Evolutionary conservation across 2,797 vertebrate genomes (phyloP).

Genomic region (Phataginus tetradactyla): DNA sequence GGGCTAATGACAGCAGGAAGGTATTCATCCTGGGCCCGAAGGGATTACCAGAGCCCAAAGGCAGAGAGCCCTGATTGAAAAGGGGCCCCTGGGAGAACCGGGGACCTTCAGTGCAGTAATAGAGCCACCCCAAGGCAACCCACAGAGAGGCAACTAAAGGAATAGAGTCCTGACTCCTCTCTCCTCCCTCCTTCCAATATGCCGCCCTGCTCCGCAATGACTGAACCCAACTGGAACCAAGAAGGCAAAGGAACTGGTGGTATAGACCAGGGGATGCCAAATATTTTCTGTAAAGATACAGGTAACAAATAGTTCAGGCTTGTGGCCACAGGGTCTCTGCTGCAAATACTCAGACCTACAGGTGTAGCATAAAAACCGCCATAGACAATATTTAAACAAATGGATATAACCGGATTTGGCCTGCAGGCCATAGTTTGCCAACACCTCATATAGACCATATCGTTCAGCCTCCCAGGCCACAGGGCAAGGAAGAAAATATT

Average conservation of each 20-base stretch:
- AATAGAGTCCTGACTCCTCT: not conserved
- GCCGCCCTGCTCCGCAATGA: not conserved
- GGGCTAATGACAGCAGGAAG: not conserved
- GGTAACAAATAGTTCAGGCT: not conserved
- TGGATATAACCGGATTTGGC: not conserved
- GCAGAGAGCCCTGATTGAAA: not conserved
- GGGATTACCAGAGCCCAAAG: not conserved
- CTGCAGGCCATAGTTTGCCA: not conserved
- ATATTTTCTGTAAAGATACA: not conserved
- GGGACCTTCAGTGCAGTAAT: not conserved
- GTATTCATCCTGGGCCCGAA: not conserved
- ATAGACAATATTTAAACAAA: not conserved
- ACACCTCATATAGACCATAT: not conserved
- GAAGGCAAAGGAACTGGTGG: not conserved
- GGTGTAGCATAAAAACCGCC: not conserved
- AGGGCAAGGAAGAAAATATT: not conserved
- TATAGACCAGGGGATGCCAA: not conserved
- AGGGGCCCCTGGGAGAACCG: not conserved
- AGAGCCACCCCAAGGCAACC: not conserved
- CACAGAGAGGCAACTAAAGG: not conserved
- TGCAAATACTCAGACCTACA: not conserved
- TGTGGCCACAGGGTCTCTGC: not conserved
- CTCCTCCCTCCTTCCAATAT: not conserved
- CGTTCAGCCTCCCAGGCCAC: not conserved
- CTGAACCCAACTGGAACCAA: not conserved